Evolutionary conservation across 2,888 invertebrate species (phyloP), one percentile per base, ranked within the genome.

Genomic region (Pyrocoelia pectoralis): DNA sequence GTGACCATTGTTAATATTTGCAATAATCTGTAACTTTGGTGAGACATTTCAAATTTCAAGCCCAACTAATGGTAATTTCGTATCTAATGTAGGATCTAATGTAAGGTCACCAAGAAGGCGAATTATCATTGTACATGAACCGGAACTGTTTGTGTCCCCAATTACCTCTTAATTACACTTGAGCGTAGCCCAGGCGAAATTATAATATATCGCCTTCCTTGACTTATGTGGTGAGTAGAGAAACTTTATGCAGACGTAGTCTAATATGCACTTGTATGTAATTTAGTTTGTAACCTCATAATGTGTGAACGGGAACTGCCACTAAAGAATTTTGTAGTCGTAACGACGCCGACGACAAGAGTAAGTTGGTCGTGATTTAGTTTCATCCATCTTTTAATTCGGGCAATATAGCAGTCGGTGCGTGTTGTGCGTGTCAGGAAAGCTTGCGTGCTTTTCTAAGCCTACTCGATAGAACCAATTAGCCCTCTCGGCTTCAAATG

Each of bases 381-480:
- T 59, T 59, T 56, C 59, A 64, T 59, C 58, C 29, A 58, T 59
- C 64, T 64, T 64, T 64, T 64, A 64, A 64, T 64, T 64, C 56
- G 56, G 43, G 50, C 54, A 64, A 64, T 59, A 58, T 51, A 46
- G 59, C 43, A 52, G 55, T 59, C 24, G 55, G 58, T 40, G 64
- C 59, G 64, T 58, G 58, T 55, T 54, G 59, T 64, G 64, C 64
- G 64, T 64, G 64, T 59, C 56, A 56, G 51, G 50, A 18, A 54
- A 46, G 52, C 46, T 61, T 53, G 60, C 61, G 61, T 58, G 65
- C 43, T 33, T 41, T 41, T 33, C 56, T 43, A 55, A 61, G 61
- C 54, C 56, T 51, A 49, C 65, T 57, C 56, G 61, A 65, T 65
- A 54, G 61, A 65, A 65, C 65, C 65, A 65, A 65, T 65, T 65